These are phyloP conservation scores for Drosophila sucinea DNA, from an alignment of 1,140 invertebrate genomes.

Conservation along the genomic window DNA sequence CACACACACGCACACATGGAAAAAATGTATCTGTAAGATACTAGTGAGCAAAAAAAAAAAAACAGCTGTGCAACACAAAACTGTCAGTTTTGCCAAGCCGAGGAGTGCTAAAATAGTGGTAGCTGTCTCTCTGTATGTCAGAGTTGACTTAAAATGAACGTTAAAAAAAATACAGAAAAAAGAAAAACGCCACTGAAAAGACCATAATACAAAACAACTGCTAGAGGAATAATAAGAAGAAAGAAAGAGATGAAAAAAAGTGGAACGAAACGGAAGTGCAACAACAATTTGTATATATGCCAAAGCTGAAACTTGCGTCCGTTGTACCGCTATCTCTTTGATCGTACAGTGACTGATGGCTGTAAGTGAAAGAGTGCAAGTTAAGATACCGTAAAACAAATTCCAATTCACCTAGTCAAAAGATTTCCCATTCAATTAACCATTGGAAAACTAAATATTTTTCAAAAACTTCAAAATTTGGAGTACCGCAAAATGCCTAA, in stretches of 20 bases:
- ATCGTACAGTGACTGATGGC: constrained; percentile 29
- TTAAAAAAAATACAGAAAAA: constrained; percentile 1
- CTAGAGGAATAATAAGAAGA: constrained; percentile 2
- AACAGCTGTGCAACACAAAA: constrained; percentile 70
- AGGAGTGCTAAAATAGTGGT: constrained; percentile 50
- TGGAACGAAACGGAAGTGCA: constrained; percentile 58
- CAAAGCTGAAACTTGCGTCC: constrained; percentile 40
- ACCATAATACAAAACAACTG: background rate
- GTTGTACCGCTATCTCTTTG: constrained; percentile 32
- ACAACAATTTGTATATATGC: constrained; percentile 62
- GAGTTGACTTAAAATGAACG: constrained; percentile 25
- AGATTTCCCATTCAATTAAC: constrained; percentile 17
- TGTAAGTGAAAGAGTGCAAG: constrained; percentile 10
- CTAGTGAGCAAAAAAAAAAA: constrained; percentile 5
- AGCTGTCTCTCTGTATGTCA: constrained; percentile 52
- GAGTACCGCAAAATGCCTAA: no score
- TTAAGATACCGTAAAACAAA: background rate
- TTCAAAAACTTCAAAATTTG: no score
- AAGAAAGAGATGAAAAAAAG: background rate
- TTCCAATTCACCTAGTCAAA: background rate
- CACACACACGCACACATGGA: background rate
- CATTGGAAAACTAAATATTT: no score
- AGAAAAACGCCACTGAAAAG: background rate
- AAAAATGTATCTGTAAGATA: constrained; percentile 6
- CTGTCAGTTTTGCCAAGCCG: constrained; percentile 56